Conservation (phyloP, 2,797 vertebrate genomes). For the Bothrops alternatus region DNA sequence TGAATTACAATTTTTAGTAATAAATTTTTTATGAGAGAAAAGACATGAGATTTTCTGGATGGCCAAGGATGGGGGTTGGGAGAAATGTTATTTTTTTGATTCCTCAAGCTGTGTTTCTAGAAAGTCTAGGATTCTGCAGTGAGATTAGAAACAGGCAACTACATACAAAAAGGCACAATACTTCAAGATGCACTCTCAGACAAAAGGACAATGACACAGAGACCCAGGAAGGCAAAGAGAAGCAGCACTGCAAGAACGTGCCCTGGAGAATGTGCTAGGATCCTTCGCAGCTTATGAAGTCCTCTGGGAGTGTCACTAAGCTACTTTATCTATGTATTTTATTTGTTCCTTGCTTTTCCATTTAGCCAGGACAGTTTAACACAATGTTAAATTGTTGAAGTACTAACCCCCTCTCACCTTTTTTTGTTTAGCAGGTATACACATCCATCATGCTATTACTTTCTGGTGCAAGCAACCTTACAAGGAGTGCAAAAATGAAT, state of each 20-base stretch:
- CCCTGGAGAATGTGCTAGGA: neutral
- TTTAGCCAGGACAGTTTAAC: neutral
- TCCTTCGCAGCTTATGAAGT: neutral
- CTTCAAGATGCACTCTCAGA: neutral
- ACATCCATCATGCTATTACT: neutral
- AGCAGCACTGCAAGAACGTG: neutral
- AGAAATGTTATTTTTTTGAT: neutral
- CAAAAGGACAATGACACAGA: neutral
- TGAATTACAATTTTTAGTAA: conserved; percentile 42
- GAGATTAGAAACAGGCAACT: neutral
- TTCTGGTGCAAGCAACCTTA: neutral
- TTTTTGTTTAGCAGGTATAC: neutral
- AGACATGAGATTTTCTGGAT: neutral
- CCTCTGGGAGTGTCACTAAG: neutral
- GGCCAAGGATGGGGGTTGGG: neutral
- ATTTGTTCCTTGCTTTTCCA: neutral
- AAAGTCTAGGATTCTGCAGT: neutral
- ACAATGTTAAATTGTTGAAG: neutral
- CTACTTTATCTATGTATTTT: neutral
- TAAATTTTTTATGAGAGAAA: neutral
- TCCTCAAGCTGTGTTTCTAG: neutral
- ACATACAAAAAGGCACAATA: neutral
- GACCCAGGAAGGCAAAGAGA: neutral
- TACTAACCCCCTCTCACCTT: neutral
- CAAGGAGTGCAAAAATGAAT: neutral